These are phyloP conservation scores for Nomia melanderi DNA, from an alignment of 1,140 invertebrate genomes.

Conservation along the genomic window DNA sequence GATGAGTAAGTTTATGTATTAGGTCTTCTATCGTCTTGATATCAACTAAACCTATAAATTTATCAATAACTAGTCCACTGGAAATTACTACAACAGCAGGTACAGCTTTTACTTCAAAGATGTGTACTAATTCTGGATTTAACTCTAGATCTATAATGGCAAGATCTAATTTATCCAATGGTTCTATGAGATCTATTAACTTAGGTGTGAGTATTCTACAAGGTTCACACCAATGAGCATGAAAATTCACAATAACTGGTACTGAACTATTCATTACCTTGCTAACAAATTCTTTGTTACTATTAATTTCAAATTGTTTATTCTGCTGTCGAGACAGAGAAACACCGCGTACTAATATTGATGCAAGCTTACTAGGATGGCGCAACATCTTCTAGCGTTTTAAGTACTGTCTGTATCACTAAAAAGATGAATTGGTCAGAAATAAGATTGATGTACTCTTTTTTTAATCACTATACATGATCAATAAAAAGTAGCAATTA, in stretches of 20 bases:
- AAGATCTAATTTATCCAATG: constrained; percentile 89
- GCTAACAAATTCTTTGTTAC: constrained; percentile 82
- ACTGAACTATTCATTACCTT: constrained; percentile 91
- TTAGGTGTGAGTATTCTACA: constrained; percentile 97
- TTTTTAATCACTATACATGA: too few relatives aligned
- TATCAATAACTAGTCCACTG: constrained; percentile 93
- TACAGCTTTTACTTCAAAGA: constrained; percentile 93
- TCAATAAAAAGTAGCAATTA: too few relatives aligned
- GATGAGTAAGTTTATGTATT: constrained; percentile 86
- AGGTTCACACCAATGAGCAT: constrained; percentile 97
- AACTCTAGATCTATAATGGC: constrained; percentile 96
- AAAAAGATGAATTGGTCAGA: not conserved
- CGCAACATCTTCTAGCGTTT: constrained; percentile 65
- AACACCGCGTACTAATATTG: constrained; percentile 60
- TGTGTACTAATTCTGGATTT: constrained; percentile 90
- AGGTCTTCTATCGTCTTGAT: constrained; percentile 91
- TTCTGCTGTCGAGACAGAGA: constrained; percentile 69
- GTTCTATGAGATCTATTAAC: constrained; percentile 90
- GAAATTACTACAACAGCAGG: constrained; percentile 94
- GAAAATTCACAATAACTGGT: constrained; percentile 93
- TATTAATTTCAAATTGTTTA: constrained; percentile 82
- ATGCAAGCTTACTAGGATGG: constrained; percentile 65
- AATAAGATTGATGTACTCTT: not conserved
- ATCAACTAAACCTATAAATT: constrained; percentile 95
- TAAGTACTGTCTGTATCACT: not conserved